A percentile compares a stretch with the other conserved stretches of the same genome.
Evolutionary conservation across 2,113 vertebrate species (phyloP).

Genomic region (Pimephales promelas): DNA sequence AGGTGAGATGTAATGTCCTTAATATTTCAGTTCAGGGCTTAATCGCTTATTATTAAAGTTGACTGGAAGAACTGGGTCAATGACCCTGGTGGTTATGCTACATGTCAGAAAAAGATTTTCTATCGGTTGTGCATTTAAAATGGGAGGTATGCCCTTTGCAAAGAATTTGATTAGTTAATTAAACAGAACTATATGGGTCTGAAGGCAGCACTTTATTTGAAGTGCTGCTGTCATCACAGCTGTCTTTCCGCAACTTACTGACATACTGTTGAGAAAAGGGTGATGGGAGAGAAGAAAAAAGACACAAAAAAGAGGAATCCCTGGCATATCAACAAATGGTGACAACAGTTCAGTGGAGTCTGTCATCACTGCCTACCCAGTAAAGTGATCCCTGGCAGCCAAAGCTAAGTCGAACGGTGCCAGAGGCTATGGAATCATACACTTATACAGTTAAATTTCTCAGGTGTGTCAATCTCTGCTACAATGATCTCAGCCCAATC

Average conservation of each 20-base stretch:
- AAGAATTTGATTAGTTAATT: conserved; percentile 46
- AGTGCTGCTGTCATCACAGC: conserved; percentile 41
- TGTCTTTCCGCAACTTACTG: conserved; percentile 47
- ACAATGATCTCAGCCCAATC: neutral
- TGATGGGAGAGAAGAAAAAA: neutral
- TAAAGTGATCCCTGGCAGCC: conserved; percentile 41
- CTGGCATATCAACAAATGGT: conserved; percentile 52
- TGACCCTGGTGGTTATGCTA: neutral
- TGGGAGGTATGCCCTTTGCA: conserved; percentile 20
- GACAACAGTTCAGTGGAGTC: conserved; percentile 42
- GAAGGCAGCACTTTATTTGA: conserved; percentile 32
- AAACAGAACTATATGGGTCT: conserved; percentile 41
- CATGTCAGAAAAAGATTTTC: neutral
- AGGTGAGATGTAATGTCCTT: conserved; percentile 65
- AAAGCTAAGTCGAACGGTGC: conserved; percentile 20
- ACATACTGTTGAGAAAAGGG: conserved; percentile 26
- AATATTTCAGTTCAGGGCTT: neutral
- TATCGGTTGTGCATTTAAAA: conserved; percentile 13
- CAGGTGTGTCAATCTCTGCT: conserved; percentile 48
- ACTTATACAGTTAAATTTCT: conserved; percentile 34
- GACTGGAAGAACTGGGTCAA: neutral
- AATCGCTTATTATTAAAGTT: neutral
- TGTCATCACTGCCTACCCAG: conserved; percentile 53
- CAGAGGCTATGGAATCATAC: conserved; percentile 37
- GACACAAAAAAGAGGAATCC: conserved; percentile 42